Conservation (phyloP, 2,797 vertebrate species). For the Danio aesculapii region DNA sequence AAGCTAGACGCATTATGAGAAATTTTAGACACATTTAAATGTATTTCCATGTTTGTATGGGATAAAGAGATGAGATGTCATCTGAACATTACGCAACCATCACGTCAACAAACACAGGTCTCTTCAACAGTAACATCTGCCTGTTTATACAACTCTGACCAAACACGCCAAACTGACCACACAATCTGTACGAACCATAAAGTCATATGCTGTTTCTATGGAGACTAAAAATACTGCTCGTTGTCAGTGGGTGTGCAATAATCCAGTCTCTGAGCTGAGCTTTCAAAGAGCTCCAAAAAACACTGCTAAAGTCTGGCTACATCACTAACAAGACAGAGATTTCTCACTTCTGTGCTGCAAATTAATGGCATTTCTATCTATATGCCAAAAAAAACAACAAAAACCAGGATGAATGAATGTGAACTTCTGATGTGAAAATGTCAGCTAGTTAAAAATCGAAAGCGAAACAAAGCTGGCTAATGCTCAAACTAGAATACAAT, state of each 20-base stretch:
- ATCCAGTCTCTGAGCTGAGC: constrained; percentile 45
- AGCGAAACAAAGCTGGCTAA: background rate
- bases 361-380: background rate
- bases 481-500: background rate
- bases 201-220: constrained; percentile 64
- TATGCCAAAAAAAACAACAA: background rate
- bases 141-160: background rate
- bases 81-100: background rate
- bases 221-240: constrained; percentile 57
- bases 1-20: background rate
- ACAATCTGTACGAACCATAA: constrained; percentile 31
- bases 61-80: background rate
- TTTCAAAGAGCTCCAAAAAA: constrained; percentile 31
- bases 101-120: background rate
- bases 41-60: background rate
- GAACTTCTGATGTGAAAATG: background rate
- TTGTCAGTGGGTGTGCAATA: constrained; percentile 57
- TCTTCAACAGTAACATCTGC: background rate
- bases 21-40: background rate
- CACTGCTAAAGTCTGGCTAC: constrained; percentile 3
- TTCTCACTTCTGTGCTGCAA: background rate
- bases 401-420: background rate
- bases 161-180: constrained; percentile 18
- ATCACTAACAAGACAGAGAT: background rate
- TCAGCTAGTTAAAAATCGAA: background rate